Percentiles rank a stretch among this genome's conserved stretches.
Conservation (phyloP, 2,888 invertebrate species). For the Cybosia mesomella region DNA sequence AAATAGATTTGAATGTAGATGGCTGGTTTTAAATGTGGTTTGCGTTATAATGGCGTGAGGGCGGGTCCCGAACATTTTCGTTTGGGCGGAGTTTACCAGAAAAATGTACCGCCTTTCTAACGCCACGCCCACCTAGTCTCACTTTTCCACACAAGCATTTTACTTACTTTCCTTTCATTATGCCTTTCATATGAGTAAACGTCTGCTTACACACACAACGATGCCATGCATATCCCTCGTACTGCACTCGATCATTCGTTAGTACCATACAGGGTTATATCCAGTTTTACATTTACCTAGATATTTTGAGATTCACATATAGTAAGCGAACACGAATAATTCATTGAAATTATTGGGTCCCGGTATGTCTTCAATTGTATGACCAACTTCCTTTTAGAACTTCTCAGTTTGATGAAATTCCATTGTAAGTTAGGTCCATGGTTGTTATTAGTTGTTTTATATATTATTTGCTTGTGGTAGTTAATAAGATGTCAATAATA, state of each 20-base stretch:
- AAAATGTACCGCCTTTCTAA: constrained; percentile 80
- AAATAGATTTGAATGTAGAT: constrained; percentile 39
- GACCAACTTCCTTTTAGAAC: background rate
- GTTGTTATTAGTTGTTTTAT: too few species aligned
- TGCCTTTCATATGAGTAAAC: constrained; percentile 27
- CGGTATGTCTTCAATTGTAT: background rate
- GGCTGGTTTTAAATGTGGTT: constrained; percentile 40
- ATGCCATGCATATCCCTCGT: constrained; percentile 7
- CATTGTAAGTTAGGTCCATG: too few species aligned
- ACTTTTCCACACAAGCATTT: constrained; percentile 64
- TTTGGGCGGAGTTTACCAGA: constrained; percentile 80
- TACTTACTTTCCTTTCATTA: constrained; percentile 63
- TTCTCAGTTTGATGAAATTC: too few species aligned
- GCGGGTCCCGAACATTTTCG: constrained; percentile 70
- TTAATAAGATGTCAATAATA: too few species aligned
- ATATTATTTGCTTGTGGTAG: too few species aligned
- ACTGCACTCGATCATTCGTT: constrained; percentile 13
- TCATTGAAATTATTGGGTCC: background rate
- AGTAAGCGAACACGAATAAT: background rate
- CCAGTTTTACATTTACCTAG: background rate
- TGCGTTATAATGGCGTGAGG: constrained; percentile 73
- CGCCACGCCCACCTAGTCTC: constrained; percentile 75
- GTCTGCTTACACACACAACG: constrained; percentile 35
- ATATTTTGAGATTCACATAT: background rate
- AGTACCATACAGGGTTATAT: background rate